Base-by-base conservation (phyloP, 2,888 invertebrate genomes). In the Dyspetes luteomarginatus region DNA sequence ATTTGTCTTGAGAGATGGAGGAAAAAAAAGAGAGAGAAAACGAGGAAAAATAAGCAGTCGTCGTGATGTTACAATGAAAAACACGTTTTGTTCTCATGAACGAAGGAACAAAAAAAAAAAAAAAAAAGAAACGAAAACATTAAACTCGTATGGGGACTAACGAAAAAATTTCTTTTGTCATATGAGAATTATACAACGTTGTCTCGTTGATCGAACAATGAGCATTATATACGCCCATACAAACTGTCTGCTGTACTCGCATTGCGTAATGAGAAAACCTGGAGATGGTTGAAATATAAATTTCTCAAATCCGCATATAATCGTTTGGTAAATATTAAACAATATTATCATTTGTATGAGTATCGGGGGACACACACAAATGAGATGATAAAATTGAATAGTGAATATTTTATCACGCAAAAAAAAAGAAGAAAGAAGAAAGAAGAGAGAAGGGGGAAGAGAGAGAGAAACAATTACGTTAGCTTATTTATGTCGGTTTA, bases 211-310 rank as follows among this genome's bases (percentile, higher is more conserved):
- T 71, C 56, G 55, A 30, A 77, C 69, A 76, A 76, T 69, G 52
- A 55, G n/a, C 52, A 56, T 58, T 73, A 36, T 43, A 56, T 43
- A 73, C 45, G 22, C 9, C 15, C 7, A 24, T 58, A 22, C 26
- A 52, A n/a, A 36, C 9, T 1, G 12, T 36, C 12, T 9, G 9
- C 12, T 12, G 12, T n/a, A 28, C 22, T 41, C 19, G 36, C 9
- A 71, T 68, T 64, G 71, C 69, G 58, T 64, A 68, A 81, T 74
- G 64, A 69, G 26, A 60, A 73, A 60, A 65, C 58, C 12, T 30
- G 17, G 45, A 55, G 50, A 48, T 43, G 36, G 28, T 7, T 2
- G 43, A 36, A 36, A 36, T n/a, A 9, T 24, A 9, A 19, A 43
- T 50, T 9, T 24, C 62, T 7, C 28, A 36, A 12, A 36, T 5